Conservation (phyloP, 2,113 vertebrate genomes). For the Dicrurus megarhynchus region DNA sequence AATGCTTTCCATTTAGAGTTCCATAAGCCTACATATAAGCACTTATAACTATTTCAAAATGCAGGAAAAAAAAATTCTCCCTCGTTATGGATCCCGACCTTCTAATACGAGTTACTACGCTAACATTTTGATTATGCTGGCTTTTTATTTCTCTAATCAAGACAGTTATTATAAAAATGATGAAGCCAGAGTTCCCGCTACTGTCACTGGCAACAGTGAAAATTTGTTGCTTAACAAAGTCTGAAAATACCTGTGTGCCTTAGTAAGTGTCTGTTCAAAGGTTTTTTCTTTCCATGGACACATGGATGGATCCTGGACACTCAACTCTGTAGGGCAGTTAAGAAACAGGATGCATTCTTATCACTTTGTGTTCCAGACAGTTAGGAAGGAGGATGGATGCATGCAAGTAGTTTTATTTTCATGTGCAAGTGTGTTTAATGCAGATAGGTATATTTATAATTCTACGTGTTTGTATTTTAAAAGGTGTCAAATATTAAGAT, state of each 20-base stretch:
- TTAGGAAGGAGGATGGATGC: background rate
- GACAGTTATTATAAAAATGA: background rate
- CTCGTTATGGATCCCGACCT: fast-evolving
- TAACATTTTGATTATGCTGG: background rate
- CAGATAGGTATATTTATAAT: background rate
- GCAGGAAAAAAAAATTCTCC: background rate
- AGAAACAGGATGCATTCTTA: background rate
- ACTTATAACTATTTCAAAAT: background rate
- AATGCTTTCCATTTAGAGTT: background rate
- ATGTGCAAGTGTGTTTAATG: background rate
- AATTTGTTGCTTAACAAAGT: background rate
- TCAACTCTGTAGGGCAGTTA: background rate
- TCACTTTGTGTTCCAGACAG: background rate
- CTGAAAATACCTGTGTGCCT: background rate
- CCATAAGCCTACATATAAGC: background rate
- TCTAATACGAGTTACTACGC: background rate
- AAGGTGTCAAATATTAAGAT: background rate
- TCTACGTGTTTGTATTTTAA: background rate
- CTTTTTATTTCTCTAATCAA: background rate
- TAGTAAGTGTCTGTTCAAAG: background rate
- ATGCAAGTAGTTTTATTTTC: background rate
- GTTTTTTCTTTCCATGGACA: background rate
- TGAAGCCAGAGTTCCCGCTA: background rate
- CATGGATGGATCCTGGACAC: background rate
- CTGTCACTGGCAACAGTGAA: background rate